These are phyloP conservation scores for Diaphora mendica DNA, from an alignment of 2,888 invertebrate genomes.

Conservation along the genomic window DNA sequence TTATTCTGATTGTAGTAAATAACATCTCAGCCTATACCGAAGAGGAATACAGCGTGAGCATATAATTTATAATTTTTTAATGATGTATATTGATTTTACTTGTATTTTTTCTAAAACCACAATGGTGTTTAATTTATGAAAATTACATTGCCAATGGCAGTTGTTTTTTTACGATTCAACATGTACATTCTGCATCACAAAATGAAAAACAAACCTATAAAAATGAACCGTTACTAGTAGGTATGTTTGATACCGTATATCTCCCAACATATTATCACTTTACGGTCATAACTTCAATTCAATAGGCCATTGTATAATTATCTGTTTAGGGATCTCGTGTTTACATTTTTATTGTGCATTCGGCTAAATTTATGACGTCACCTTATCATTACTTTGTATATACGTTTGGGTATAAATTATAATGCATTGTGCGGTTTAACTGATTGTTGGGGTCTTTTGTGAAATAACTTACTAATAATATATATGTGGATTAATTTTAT, in stretches of 20 bases:
- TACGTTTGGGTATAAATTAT: conserved; percentile 24
- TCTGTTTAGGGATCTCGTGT: conserved; percentile 48
- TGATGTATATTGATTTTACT: no score
- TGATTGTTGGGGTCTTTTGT: conserved; percentile 18
- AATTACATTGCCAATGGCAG: neutral
- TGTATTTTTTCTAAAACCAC: no score
- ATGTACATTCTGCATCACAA: neutral
- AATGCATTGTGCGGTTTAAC: conserved; percentile 18
- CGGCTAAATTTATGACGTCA: conserved; percentile 43
- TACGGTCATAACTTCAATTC: conserved; percentile 39
- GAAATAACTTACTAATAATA: conserved; percentile 5
- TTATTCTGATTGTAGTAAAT: no score
- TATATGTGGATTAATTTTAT: conserved; percentile 16
- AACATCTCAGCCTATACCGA: no score
- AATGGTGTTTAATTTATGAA: neutral
- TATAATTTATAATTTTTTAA: no score
- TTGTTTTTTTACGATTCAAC: neutral
- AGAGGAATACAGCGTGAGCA: no score
- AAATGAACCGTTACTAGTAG: conserved; percentile 10
- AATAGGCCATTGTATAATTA: conserved; percentile 46
- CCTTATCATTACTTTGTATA: conserved; percentile 40
- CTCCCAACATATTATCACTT: conserved; percentile 37
- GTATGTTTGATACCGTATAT: conserved; percentile 6
- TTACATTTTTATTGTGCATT: conserved; percentile 52
- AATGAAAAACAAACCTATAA: conserved; percentile 11